Conservation (phyloP, 2,888 invertebrate genomes). For the Philaethria dido region DNA sequence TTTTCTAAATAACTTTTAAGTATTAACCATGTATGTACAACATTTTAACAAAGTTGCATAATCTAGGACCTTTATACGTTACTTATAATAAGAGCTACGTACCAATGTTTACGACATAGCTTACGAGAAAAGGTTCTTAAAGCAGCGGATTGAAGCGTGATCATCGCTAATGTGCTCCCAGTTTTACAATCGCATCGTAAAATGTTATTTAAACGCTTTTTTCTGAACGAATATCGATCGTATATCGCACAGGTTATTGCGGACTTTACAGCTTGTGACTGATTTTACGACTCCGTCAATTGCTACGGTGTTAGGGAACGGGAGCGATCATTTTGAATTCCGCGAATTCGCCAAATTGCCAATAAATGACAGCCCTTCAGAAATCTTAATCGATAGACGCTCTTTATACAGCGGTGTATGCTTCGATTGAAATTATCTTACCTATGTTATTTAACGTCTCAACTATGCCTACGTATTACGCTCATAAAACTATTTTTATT, state of each 20-base stretch:
- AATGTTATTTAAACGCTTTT: slow-evolving; percentile 58
- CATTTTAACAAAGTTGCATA: slow-evolving; percentile 31
- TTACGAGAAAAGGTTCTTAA: slow-evolving; percentile 62
- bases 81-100: slow-evolving; percentile 31
- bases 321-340: slow-evolving; percentile 50
- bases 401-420: background rate
- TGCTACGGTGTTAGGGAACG: slow-evolving; percentile 53
- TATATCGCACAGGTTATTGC: slow-evolving; percentile 76
- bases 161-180: slow-evolving; percentile 59
- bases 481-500: background rate
- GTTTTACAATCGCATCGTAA: slow-evolving; percentile 76
- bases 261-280: slow-evolving; percentile 76
- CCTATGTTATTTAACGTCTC: too few relatives aligned
- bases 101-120: slow-evolving; percentile 52
- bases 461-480: background rate
- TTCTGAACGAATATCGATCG: slow-evolving; percentile 64
- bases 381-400: slow-evolving; percentile 27
- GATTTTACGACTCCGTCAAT: slow-evolving; percentile 77
- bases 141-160: slow-evolving; percentile 60
- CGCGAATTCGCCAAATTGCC: slow-evolving; percentile 30
- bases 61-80: slow-evolving; percentile 6
- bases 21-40: background rate
- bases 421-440: background rate
- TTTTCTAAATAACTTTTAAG: background rate
- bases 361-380: slow-evolving; percentile 28